Evolutionary conservation across 35 echinoderm and acorn worm species (phyloP).

Genomic region (Diadema setosum): DNA sequence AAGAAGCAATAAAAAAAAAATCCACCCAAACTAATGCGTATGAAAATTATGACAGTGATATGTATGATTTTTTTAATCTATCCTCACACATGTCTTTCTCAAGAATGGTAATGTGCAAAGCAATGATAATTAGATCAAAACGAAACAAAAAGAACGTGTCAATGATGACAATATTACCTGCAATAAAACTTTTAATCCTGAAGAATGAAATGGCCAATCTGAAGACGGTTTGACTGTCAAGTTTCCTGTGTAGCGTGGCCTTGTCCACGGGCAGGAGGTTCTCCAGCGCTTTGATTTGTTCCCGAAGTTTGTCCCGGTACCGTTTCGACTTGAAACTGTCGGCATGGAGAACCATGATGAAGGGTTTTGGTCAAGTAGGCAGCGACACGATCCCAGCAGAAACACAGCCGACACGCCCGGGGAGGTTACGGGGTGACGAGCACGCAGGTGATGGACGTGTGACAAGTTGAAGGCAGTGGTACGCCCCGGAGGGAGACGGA

Average conservation of each 20-base stretch:
- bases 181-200: constrained; percentile 84
- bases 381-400: not conserved
- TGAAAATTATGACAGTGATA: too few relatives aligned
- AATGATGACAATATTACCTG: constrained; percentile 73
- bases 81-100: too few relatives aligned
- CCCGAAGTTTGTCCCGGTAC: constrained; percentile 94
- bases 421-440: constrained; percentile 16
- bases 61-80: too few relatives aligned
- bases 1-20: too few relatives aligned
- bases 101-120: too few relatives aligned
- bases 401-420: constrained; percentile 1
- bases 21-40: too few relatives aligned
- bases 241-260: constrained; percentile 90
- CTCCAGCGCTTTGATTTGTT: constrained; percentile 97
- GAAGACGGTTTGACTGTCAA: constrained; percentile 98
- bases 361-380: not conserved
- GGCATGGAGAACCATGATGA: constrained; percentile 16
- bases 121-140: too few relatives aligned
- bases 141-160: too few relatives aligned
- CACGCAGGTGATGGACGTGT: not conserved
- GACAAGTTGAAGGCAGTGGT: not conserved
- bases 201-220: constrained; percentile 94
- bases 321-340: constrained; percentile 97
- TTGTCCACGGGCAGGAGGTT: constrained; percentile 92
- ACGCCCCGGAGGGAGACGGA: not conserved